Evolutionary conservation across 1,140 invertebrate species (phyloP), one percentile per base, ranked within the genome.

Genomic region (Sycobia sp.): DNA sequence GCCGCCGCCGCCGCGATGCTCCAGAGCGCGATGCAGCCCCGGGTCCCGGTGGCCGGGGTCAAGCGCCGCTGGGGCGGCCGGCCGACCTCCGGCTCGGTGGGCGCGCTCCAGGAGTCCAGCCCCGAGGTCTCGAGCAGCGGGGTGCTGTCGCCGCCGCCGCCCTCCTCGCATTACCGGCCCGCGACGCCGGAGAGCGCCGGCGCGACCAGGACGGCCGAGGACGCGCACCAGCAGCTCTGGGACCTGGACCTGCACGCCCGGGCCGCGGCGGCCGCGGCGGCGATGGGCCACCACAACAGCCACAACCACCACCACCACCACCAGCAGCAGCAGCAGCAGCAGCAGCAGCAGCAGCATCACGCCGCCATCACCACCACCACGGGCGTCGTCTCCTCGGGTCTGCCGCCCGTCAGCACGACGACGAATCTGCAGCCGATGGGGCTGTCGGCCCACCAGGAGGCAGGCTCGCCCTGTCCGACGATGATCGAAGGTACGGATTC

Each of bases 211-310:
- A 79, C 90, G 74, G 82, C 90, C 72, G 88, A 89, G 53, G 91
- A 92, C 66, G 83, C 93, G 44, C 91, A 94, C 68, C n/a, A n/a
- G n/a, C n/a, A n/a, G n/a, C 84, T 94, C 59, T 94, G 91, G 91
- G 88, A 92, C 63, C 86, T 87, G 49, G 86, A 87, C 71, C 75
- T 72, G 4, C 71, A 70, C 32, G 23, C 70, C 25, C 41, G 70
- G 44, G 2, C 29, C 5, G 36, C 20, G 51, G n/a, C n/a, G n/a
- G n/a, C n/a, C n/a, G n/a, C n/a, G n/a, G n/a, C n/a, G n/a, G n/a
- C n/a, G n/a, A n/a, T n/a, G n/a, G n/a, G n/a, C n/a, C 22, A 20
- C 41, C 41, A 1, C 41, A 43, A 4, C 41, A 43, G 18, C 55
- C 22, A 65, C 67, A 44, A 65, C 41, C 56, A 18, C n/a, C n/a